Base-by-base conservation (phyloP, 37 sponge, comb jelly and placozoan genomes). In the Ianthella basta region DNA sequence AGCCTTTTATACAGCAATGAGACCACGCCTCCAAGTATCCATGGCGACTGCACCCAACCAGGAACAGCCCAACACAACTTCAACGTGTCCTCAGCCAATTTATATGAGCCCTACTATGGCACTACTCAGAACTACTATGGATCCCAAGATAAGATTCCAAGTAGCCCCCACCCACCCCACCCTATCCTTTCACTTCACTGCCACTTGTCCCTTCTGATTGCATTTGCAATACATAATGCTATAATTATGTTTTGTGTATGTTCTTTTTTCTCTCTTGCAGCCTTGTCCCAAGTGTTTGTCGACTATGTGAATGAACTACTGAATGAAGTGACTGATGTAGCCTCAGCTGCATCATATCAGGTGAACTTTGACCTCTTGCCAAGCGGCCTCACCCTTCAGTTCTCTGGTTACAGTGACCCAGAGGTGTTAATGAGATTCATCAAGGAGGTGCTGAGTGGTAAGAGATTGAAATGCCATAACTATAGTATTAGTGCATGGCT, bases 321-420 rank as follows among this genome's bases (percentile, higher is more conserved):
- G 1, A 23, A 32, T 16, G 54, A 85, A 0, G 4, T 32, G 15
- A 36, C 89, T n/a, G 89, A 91, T 56, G 64, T 72, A n/a, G 89
- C 91, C 30, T 56, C 67, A 8, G 67, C 72, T 54, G 82, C 84
- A 10, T 84, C 78, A 29, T 91, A 87, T 83, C 37, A 61, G 53
- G 34, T 54, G 32, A 25, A 55, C 15, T 25, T 94, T 34, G 24
- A 38, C 0, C 23, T 72, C 59, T 64, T 82, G 10, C 64, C 85
- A 19, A 29, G 19, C 6, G 95, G 95, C 13, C 44, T 94, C 20
- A 2, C 19, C 3, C 55, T 94, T 54, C 53, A 67, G 24, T 83
- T 94, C n/a, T 41, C 38, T 30, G 92, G 91, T 34, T 92, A 83
- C 89, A 91, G 92, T 85, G 92, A 94, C 61, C 32, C 21, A 16